Percentiles rank a stretch among this genome's conserved stretches.
These are phyloP conservation scores for Cromileptes altivelis DNA, from an alignment of 2,113 vertebrate genomes.

Conservation along the genomic window DNA sequence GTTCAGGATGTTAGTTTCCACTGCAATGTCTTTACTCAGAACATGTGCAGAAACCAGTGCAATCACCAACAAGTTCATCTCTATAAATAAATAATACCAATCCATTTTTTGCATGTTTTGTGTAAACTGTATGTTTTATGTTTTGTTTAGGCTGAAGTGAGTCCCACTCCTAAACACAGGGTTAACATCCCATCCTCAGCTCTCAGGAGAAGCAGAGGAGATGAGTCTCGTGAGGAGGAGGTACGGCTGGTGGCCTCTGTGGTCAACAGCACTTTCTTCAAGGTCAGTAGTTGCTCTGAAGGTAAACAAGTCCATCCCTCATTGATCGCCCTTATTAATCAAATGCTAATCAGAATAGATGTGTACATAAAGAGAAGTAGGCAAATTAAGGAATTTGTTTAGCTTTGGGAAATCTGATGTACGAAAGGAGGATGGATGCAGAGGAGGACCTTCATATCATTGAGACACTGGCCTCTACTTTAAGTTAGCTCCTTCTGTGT, in stretches of 20 bases:
- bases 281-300: conserved; percentile 48
- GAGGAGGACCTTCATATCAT: neutral
- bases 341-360: neutral
- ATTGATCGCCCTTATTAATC: neutral
- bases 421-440: neutral
- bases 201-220: conserved; percentile 37
- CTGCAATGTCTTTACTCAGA: neutral
- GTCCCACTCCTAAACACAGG: rapidly evolving
- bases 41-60: too few species aligned
- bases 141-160: conserved; percentile 15
- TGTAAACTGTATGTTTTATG: neutral
- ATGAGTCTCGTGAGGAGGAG: rapidly evolving
- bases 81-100: neutral
- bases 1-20: neutral
- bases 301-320: neutral
- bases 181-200: conserved; percentile 71
- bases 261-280: conserved; percentile 70
- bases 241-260: conserved; percentile 58
- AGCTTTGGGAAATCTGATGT: neutral
- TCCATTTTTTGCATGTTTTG: neutral
- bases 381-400: neutral
- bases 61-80: neutral
- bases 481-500: neutral
- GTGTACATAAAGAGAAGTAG: neutral
- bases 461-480: neutral